phyloP scores from a whole-genome alignment of 2,113 vertebrate genomes.

The Bambusicola thoracicus region DNA sequence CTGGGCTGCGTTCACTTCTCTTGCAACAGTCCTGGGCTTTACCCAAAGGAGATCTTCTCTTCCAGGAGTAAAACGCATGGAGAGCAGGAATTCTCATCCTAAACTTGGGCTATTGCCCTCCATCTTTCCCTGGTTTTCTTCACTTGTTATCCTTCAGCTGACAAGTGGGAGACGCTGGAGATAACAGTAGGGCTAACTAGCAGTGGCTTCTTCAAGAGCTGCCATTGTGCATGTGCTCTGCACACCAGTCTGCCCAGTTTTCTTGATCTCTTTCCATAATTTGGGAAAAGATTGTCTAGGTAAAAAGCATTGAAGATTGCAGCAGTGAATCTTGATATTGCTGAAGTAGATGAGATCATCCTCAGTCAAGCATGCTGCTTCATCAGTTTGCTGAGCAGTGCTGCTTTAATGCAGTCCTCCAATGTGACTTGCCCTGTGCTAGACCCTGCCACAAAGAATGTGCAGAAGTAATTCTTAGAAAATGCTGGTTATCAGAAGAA shows the following conservation, averaged over 20 bases:
- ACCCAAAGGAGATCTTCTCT: background rate
- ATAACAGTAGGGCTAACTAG: constrained; percentile 43
- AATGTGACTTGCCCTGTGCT: fast-evolving
- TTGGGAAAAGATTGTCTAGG: constrained; percentile 12
- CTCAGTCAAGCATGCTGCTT: constrained; percentile 34
- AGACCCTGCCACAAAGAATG: background rate
- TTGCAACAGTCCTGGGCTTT: background rate
- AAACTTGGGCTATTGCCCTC: background rate
- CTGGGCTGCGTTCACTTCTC: background rate
- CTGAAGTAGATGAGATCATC: constrained; percentile 50
- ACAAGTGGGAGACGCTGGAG: constrained; percentile 15
- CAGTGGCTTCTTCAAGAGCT: background rate
- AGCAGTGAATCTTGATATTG: constrained; percentile 21
- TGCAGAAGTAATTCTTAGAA: background rate
- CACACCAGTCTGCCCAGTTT: constrained; percentile 21
- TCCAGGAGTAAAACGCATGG: background rate
- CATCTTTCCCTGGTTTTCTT: background rate
- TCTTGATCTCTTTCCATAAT: constrained; percentile 18
- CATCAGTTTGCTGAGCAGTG: constrained; percentile 29
- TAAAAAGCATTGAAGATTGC: background rate
- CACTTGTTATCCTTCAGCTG: constrained; percentile 2
- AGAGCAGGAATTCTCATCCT: background rate
- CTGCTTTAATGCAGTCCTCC: background rate
- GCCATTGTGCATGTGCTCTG: constrained; percentile 16
- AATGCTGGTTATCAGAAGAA: background rate